Percentiles rank a stretch among this genome's conserved stretches.
These are phyloP conservation scores for Drosophila basisetae DNA, from an alignment of 2,888 invertebrate species.

Conservation along the genomic window DNA sequence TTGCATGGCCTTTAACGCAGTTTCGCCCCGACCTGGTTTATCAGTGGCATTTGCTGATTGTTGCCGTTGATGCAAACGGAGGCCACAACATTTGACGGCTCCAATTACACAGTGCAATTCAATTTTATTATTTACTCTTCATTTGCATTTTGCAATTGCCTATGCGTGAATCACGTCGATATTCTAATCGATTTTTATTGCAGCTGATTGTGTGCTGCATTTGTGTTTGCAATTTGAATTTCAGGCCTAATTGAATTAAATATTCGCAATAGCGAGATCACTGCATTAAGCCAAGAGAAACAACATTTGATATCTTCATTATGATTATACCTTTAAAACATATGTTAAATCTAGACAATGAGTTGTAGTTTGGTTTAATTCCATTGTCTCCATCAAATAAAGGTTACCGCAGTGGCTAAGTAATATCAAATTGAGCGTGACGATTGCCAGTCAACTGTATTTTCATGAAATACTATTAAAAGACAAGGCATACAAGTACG, in stretches of 20 bases:
- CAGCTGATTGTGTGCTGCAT: conserved; percentile 51
- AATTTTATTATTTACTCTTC: conserved; percentile 66
- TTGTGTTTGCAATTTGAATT: conserved; percentile 6
- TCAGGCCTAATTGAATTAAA: conserved; percentile 36
- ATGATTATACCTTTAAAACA: no score
- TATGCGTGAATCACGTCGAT: conserved; percentile 13
- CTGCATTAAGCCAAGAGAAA: not conserved
- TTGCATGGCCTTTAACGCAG: conserved; percentile 57
- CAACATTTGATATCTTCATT: not conserved
- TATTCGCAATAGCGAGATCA: not conserved
- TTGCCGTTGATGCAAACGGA: conserved; percentile 45
- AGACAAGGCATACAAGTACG: not conserved
- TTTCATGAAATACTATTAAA: not conserved
- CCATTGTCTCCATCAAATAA: not conserved
- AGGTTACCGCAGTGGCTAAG: not conserved
- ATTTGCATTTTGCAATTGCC: conserved; percentile 67
- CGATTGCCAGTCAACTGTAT: conserved; percentile 6
- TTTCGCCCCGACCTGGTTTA: conserved; percentile 53
- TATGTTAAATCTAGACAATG: not conserved
- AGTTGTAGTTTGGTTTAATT: not conserved
- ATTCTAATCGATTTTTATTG: conserved; percentile 43
- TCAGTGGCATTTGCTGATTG: conserved; percentile 66
- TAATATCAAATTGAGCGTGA: conserved; percentile 19
- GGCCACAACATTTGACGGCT: conserved; percentile 69
- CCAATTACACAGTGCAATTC: conserved; percentile 27